Percentiles rank a stretch among this genome's conserved stretches.
Evolutionary conservation across 2,888 invertebrate genomes (phyloP).

Genomic region (Rapana venosa): DNA sequence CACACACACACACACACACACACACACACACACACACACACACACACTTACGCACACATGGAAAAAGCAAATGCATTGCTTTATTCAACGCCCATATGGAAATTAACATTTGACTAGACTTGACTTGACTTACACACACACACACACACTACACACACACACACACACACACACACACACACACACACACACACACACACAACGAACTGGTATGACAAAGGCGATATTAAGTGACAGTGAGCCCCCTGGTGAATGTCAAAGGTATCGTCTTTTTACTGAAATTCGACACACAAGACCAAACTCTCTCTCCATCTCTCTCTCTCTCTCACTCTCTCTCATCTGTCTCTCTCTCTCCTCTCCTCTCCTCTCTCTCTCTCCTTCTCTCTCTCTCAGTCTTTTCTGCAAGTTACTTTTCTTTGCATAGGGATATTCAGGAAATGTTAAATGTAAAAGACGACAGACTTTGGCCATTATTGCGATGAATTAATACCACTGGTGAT

Average conservation of each 20-base stretch:
- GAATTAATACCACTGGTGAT: no score
- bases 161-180: not conserved
- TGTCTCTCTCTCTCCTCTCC: not conserved
- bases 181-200: constrained; percentile 5
- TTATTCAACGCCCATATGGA: not conserved
- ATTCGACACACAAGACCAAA: not conserved
- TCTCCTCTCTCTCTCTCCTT: not conserved
- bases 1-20: no score
- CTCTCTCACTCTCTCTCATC: not conserved
- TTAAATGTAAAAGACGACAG: no score
- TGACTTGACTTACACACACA: not conserved
- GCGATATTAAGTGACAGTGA: no score
- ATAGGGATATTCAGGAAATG: no score
- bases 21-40: not conserved
- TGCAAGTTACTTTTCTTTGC: not conserved
- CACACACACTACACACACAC: not conserved
- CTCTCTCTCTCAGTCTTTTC: not conserved
- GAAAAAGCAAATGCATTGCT: no score
- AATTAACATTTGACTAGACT: not conserved
- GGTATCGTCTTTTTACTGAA: not conserved
- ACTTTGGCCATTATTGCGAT: no score
- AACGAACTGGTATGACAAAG: not conserved
- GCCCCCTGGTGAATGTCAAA: not conserved
- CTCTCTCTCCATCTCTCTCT: not conserved
- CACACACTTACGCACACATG: not conserved